phyloP scores from a whole-genome alignment of 2,113 vertebrate genomes.

The Manacus vitellinus region DNA sequence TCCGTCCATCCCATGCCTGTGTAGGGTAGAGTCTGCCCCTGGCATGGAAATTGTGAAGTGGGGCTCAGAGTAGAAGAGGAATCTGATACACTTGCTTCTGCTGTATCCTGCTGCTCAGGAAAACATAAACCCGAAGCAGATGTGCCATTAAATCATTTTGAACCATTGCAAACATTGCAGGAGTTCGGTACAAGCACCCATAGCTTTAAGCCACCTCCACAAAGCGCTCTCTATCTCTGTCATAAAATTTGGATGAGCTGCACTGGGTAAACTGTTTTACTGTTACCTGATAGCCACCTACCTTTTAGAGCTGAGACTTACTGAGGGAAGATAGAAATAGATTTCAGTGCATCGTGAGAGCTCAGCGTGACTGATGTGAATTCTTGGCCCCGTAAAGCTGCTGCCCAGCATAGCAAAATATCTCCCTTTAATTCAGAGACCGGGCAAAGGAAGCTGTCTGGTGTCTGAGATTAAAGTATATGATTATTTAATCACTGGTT shows the following conservation, averaged over 20 bases:
- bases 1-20: background rate
- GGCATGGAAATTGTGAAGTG: background rate
- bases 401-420: background rate
- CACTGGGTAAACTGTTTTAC: background rate
- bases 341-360: background rate
- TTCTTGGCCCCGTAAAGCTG: background rate
- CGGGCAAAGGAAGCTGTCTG: background rate
- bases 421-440: background rate
- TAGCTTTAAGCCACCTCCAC: background rate
- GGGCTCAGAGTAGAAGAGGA: background rate
- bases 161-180: background rate
- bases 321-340: background rate
- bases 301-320: background rate
- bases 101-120: background rate
- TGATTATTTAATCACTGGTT: conserved; percentile 35
- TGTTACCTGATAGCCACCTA: background rate
- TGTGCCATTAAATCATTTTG: background rate
- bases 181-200: background rate
- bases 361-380: background rate
- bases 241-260: background rate
- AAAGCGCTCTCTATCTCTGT: background rate
- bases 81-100: background rate
- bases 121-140: background rate
- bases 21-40: background rate
- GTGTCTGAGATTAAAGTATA: background rate